Base-by-base conservation (phyloP, 2,797 vertebrate species). In the Lophotriccus pileatus region DNA sequence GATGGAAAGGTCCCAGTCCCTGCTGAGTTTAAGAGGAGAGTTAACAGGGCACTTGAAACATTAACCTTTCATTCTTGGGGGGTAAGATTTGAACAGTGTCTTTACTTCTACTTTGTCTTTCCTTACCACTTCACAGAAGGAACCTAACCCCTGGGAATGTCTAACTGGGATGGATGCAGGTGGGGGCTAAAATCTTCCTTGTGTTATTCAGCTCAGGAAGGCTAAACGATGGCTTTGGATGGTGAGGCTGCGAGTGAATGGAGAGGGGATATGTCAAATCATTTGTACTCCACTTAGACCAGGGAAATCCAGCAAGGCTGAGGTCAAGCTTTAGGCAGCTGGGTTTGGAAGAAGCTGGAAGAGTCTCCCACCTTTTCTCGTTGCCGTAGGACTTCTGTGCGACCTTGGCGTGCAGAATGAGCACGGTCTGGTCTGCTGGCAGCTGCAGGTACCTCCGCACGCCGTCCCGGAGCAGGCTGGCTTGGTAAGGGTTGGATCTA, bases 311-410 rank as follows among this genome's bases (percentile, higher is more conserved):
- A 37, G 27, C 47, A 28, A 63, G 85, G 59, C 46, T 84, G 67
- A 55, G 67, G 46, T 2, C 0, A 2, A 72, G 60, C 37, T 90
- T 60, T 52, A 63, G 59, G 55, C 2, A 16, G 12, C 21, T 56
- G 58, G 28, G 58, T 77, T 56, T 80, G 63, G 68, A 75, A 47
- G 69, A 44, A 88, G 50, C 66, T 64, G 56, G 55, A 49, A 55
- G 0, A 2, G 7, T 44, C 12, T 72, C 97, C 21, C 96, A 99
- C 99, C 99, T 98, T 95, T 99, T 99, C 83, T 99, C 99, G 0
- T 98, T 99, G 93, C 99, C 99, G 0, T 99, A 99, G 3, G 99
- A 99, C 94, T 99, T 99, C 97, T 99, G 99, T 18, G 99, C 99
- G 0, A 99, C 99, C 89, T 99, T 99, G 94, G 99, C 98, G 0